Evolutionary conservation across 2,113 vertebrate species (phyloP).

Genomic region (Heptranchias perlo): DNA sequence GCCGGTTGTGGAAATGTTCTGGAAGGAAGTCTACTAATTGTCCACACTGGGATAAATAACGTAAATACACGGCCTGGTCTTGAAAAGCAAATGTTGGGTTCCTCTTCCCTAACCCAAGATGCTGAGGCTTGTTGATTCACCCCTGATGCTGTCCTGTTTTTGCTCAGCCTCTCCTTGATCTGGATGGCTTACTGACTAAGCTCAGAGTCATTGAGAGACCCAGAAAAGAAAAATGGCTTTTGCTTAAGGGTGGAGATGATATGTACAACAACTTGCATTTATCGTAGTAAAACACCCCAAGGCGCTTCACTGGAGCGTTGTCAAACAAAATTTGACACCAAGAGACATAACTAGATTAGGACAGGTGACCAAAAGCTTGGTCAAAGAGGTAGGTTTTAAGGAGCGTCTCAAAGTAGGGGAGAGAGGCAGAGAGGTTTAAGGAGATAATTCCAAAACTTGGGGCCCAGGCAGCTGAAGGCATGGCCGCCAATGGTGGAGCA

Average conservation of each 20-base stretch:
- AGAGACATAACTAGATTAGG: no score
- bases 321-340: no score
- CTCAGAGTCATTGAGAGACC: neutral
- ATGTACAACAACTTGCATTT: no score
- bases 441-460: no score
- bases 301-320: no score
- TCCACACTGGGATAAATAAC: neutral
- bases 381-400: no score
- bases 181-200: neutral
- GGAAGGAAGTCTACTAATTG: neutral
- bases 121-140: neutral
- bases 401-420: no score
- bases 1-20: neutral
- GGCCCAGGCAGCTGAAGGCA: no score
- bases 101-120: neutral
- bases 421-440: no score
- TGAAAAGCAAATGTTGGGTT: neutral
- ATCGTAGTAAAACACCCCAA: no score
- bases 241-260: neutral
- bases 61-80: neutral
- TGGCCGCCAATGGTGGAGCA: no score
- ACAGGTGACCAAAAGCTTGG: no score
- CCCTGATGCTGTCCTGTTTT: neutral
- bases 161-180: neutral
- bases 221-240: neutral